Evolutionary conservation across 1,140 invertebrate genomes (phyloP), one percentile per base, ranked within the genome.

Genomic region (Diprion similis): DNA sequence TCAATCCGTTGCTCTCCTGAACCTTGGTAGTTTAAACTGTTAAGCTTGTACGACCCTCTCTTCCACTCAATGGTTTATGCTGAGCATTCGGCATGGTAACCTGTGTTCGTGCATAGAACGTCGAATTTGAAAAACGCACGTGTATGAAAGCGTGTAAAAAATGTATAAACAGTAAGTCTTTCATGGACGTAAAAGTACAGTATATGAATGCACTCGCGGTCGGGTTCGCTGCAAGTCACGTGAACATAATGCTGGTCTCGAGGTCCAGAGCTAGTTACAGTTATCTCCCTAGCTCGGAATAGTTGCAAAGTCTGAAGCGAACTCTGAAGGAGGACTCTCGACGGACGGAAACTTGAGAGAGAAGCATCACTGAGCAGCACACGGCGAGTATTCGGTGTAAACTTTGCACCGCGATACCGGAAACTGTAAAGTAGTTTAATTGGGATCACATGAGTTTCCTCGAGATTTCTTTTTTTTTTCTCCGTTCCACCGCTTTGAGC

Each of bases 301-400:
- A 59, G 51, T 59, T 59, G 11, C 51, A 9, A 59, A 59, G 51
- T 59, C 51, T 59, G 11, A 6, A 59, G 51, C 24, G n/a, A 59
- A 59, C 51, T 59, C n/a, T 17, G 51, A 59, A 59, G 51, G 24
- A 59, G 51, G 51, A 59, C 51, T 17, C 51, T 59, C n/a, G 51
- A 59, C 51, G 11, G 51, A 17, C n/a, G 51, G 51, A 59, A 59
- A 59, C 51, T 59, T 59, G 51, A 59, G 51, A 59, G 51, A 17
- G 6, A 6, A 59, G 51, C n/a, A 59, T 13, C 51, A 59, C 0
- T 6, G 51, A 59, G n/a, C 51, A 37, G 51, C 51, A 15, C 51
- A 15, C 51, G 51, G 24, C 24, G 24, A 37, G 24, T 59, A 13
- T 59, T 17, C n/a, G 11, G 51, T 59, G 51, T 59, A 59, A 59